Base-by-base conservation (phyloP, 2,888 invertebrate genomes). In the Barypeithes pellucidus region DNA sequence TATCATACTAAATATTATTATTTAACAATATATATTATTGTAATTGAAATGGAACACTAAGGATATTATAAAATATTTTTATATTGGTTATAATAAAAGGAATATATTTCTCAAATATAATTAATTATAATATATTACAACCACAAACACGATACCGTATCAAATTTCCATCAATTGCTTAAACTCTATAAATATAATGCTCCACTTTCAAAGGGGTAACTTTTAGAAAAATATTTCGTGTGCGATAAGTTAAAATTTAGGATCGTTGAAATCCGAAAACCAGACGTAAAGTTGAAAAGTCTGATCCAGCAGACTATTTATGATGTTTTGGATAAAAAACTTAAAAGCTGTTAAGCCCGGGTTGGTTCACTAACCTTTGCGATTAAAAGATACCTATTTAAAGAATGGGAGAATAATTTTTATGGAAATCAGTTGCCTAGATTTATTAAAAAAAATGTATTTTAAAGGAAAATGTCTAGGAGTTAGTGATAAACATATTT, bases 221-320 rank as follows among this genome's bases (percentile, higher is more conserved):
- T 20, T 52, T 52, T 52, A 12, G 29, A 33, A 33, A 33, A 29
- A 8, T 33, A 57, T 18, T 33, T 57, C 33, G 16, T 57, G 8
- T 29, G 54, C 33, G 54, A 57, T 57, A 57, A 57, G 54, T 33
- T 57, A 57, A 57, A 57, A 36, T 57, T 36, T 57, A 57, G 24
- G 54, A 57, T 11, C 54, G 54, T 57, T 33, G 54, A 57, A 33
- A 57, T 33, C 33, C 36, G 54, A 57, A 57, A 24, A 57, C 16
- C 54, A 57, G 54, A 57, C 54, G 24, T 57, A 18, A 14, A 57
- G 54, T 33, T 57, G 54, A 57, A 33, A 57, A 68, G 62, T 69
- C 62, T 62, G 62, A 69, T 43, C 29, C 39, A 14, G 41, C 62
- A 61, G 69, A 69, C 68, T 60, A 60, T 60, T 59, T 67, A 59